Percentiles rank a stretch among this genome's conserved stretches.
Evolutionary conservation across 2,113 vertebrate species (phyloP).

Genomic region (Hyperoodon ampullatus): DNA sequence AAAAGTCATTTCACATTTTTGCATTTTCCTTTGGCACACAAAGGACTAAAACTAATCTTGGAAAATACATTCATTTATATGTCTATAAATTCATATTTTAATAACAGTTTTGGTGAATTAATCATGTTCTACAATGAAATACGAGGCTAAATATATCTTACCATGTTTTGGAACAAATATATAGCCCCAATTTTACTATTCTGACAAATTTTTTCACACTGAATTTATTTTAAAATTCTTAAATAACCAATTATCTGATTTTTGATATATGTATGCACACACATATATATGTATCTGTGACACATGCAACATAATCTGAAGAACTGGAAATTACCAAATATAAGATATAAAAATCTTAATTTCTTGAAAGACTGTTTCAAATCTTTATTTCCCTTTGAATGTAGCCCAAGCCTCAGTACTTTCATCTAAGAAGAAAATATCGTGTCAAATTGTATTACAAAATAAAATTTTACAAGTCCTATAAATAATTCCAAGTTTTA

Average conservation of each 20-base stretch:
- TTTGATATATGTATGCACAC: neutral
- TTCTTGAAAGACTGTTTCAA: neutral
- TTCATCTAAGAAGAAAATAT: neutral
- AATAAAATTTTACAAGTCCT: conserved; percentile 12
- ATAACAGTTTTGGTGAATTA: neutral
- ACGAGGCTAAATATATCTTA: neutral
- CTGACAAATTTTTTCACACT: neutral
- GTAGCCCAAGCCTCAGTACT: neutral
- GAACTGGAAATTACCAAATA: neutral
- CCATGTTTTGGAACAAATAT: neutral
- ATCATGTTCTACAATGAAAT: neutral
- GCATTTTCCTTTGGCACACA: neutral
- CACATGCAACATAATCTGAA: neutral
- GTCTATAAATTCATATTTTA: neutral
- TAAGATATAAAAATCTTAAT: neutral
- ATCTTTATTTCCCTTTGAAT: neutral
- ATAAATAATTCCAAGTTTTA: conserved; percentile 33
- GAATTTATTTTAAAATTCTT: neutral
- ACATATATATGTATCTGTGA: neutral
- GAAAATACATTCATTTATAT: neutral
- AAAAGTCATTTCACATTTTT: neutral
- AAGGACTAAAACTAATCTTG: neutral
- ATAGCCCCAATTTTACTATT: neutral
- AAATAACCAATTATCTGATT: neutral
- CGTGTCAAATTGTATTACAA: neutral